phyloP scores from a whole-genome alignment of 2,888 invertebrate genomes.

The Xestia xanthographa region DNA sequence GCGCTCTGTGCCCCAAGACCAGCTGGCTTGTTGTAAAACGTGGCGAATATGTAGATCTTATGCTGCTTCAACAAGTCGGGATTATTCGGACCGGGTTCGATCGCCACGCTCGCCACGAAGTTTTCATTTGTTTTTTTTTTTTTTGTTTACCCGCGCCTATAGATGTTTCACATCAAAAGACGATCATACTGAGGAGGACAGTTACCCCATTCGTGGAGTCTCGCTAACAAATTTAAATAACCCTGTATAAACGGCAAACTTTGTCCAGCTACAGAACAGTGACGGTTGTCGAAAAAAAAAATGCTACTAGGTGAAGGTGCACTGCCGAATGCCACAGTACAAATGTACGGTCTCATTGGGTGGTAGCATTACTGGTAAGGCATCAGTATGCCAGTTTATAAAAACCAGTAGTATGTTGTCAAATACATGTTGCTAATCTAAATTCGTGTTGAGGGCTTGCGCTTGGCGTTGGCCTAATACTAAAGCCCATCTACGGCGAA shows the following conservation, averaged over 20 bases:
- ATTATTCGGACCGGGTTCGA: too few relatives aligned
- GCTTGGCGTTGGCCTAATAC: not conserved
- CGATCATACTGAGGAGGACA: not conserved
- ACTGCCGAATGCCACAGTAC: not conserved
- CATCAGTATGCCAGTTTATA: not conserved
- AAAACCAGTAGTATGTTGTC: not conserved
- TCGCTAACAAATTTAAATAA: not conserved
- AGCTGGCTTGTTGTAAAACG: too few relatives aligned
- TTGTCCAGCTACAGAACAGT: not conserved
- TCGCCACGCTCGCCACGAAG: too few relatives aligned
- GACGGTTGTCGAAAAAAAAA: not conserved
- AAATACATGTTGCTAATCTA: not conserved
- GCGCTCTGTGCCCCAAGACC: too few relatives aligned
- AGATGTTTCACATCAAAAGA: too few relatives aligned
- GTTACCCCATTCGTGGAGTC: not conserved
- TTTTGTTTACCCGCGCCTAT: too few relatives aligned
- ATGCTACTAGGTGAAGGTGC: not conserved
- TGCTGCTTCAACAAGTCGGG: too few relatives aligned
- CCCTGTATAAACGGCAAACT: not conserved
- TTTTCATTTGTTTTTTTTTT: too few relatives aligned
- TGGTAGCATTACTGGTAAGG: not conserved
- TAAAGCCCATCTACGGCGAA: not conserved
- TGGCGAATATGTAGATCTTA: too few relatives aligned
- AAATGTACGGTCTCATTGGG: not conserved
- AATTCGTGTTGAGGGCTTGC: slow-evolving; percentile 1